Base-by-base conservation (phyloP, 2,797 vertebrate species). In the Nyctibius grandis region DNA sequence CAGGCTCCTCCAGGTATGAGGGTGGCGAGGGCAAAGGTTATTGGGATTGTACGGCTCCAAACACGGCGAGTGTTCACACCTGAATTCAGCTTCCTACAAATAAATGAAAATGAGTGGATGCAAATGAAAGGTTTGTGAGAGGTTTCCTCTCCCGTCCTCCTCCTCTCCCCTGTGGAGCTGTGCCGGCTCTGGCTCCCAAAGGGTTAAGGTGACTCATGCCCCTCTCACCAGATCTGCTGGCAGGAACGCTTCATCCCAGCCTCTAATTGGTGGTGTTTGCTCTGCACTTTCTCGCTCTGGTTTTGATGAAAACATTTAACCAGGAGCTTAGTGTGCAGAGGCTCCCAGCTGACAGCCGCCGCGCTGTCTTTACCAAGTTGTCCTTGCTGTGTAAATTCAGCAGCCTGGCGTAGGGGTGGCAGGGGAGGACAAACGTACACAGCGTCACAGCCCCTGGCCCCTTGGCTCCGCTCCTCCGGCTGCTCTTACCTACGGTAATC, bases 221-320 rank as follows among this genome's bases (percentile, higher is more conserved):
- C 92, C 91, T 94, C 94, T 95, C 79, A 75, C 93, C 93, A 94
- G 95, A 91, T 95, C 89, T 60, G 72, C 94, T 94, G 94, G 94
- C 91, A 95, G 93, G 79, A 95, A 77, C 12, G 25, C 68, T 95
- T 91, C 92, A 89, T 96, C 94, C 92, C 78, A 92, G 96, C 92
- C 95, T 92, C 78, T 92, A 95, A 96, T 95, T 96, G 95, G 92
- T 95, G 94, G 86, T 96, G 96, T 95, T 96, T 96, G 96, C 88
- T 92, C 93, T 96, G 95, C 92, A 93, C 92, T 97, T 96, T 96
- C 96, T 96, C 65, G 15, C n/a, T 95, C 94, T 95, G 96, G 93
- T 96, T 96, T 96, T 96, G 95, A 96, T 96, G 95, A 96, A 96
- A 95, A 95, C 95, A 93, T 96, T 96, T 95, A 95, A 96, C 94